These are phyloP conservation scores for Drosophila picticornis DNA, from an alignment of 2,888 invertebrate genomes.

Conservation along the genomic window DNA sequence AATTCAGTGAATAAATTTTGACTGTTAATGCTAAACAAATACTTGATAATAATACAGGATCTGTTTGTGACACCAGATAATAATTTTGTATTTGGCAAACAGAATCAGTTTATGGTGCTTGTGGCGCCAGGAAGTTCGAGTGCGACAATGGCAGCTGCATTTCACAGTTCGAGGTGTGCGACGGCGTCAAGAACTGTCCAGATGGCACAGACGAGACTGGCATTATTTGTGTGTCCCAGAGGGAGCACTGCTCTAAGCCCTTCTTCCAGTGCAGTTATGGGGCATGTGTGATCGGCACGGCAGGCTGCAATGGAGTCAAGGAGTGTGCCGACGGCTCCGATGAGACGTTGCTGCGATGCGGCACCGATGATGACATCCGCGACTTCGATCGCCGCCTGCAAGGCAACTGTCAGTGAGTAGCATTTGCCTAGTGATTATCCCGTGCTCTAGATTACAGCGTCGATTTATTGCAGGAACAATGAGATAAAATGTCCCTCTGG, in stretches of 20 bases:
- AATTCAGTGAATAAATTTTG: not conserved
- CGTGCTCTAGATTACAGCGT: not conserved
- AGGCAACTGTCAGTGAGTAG: conserved; percentile 63
- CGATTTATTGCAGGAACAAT: conserved; percentile 36
- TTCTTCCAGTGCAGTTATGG: conserved; percentile 84
- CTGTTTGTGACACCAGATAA: not conserved
- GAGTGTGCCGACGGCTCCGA: conserved; percentile 71
- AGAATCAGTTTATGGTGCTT: conserved; percentile 43
- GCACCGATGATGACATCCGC: conserved; percentile 47
- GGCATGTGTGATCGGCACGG: conserved; percentile 74
- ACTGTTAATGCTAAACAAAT: not conserved
- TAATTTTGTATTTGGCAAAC: not conserved
- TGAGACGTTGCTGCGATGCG: conserved; percentile 62
- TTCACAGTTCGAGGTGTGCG: conserved; percentile 63
- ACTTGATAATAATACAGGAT: not conserved
- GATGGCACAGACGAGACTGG: conserved; percentile 83
- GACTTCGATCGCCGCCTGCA: conserved; percentile 27
- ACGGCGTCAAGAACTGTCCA: conserved; percentile 75
- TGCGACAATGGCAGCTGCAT: conserved; percentile 82
- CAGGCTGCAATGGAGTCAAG: conserved; percentile 49
- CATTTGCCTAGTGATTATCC: not conserved
- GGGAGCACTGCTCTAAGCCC: conserved; percentile 63
- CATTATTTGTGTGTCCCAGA: conserved; percentile 67
- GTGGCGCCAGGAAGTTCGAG: conserved; percentile 60
- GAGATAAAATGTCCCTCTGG: conserved; percentile 70